Percentiles rank a stretch among this genome's conserved stretches.
Evolutionary conservation across 2,888 invertebrate species (phyloP).

Genomic region (Amphimallon solstitiale): DNA sequence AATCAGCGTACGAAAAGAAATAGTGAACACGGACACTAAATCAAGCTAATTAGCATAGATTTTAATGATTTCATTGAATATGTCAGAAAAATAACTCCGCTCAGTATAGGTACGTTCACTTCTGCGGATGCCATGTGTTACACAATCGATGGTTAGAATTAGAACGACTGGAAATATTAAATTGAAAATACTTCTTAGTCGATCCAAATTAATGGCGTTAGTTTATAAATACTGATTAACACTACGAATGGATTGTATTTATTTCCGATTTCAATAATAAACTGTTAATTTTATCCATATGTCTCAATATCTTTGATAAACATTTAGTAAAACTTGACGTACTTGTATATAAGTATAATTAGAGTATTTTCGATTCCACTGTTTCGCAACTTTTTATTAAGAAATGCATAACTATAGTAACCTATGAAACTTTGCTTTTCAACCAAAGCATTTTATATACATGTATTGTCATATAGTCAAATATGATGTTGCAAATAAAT

Average conservation of each 20-base stretch:
- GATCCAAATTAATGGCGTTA: not conserved
- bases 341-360: too few species aligned
- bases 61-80: conserved; percentile 33
- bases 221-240: not conserved
- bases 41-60: conserved; percentile 31
- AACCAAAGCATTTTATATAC: too few species aligned
- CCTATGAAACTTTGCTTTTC: too few species aligned
- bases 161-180: not conserved
- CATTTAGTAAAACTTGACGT: too few species aligned
- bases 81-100: conserved; percentile 22
- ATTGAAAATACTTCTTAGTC: not conserved
- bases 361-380: too few species aligned
- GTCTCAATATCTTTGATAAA: too few species aligned
- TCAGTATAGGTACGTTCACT: conserved; percentile 1
- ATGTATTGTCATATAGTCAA: too few species aligned
- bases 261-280: too few species aligned
- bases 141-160: conserved; percentile 12
- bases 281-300: too few species aligned
- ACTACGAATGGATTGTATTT: not conserved
- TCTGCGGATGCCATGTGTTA: conserved; percentile 5
- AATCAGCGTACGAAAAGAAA: conserved; percentile 31
- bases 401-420: too few species aligned
- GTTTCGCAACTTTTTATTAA: too few species aligned
- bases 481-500: too few species aligned
- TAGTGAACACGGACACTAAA: conserved; percentile 26